Evolutionary conservation across 1,140 invertebrate genomes (phyloP).

Genomic region (Drosophila jambulina): DNA sequence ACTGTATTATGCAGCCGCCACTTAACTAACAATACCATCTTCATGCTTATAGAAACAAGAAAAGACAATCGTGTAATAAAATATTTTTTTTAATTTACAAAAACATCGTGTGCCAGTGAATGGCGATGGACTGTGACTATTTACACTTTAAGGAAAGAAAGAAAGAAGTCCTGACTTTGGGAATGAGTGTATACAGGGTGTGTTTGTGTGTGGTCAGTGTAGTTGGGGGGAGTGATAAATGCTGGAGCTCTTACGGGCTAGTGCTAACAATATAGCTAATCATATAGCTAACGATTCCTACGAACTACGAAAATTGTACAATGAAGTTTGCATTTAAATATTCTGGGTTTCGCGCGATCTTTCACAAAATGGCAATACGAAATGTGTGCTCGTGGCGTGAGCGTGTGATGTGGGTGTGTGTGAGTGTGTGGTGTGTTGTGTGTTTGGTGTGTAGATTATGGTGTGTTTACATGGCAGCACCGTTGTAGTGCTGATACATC

Average conservation of each 20-base stretch:
- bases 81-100: constrained; percentile 42
- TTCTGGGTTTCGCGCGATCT: constrained; percentile 68
- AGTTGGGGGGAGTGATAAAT: constrained; percentile 50
- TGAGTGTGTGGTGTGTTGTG: constrained; percentile 28
- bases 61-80: constrained; percentile 6
- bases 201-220: constrained; percentile 28
- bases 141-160: constrained; percentile 76
- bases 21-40: too few species aligned
- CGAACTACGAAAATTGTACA: constrained; percentile 73
- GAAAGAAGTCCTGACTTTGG: constrained; percentile 63
- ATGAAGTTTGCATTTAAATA: constrained; percentile 79
- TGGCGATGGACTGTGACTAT: constrained; percentile 62
- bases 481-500: constrained; percentile 86
- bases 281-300: constrained; percentile 56
- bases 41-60: not conserved
- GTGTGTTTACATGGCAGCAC: constrained; percentile 70
- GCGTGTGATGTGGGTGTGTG: constrained; percentile 15
- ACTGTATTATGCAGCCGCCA: too few species aligned
- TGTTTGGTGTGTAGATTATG: constrained; percentile 3
- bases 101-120: constrained; percentile 26
- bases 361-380: constrained; percentile 74
- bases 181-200: constrained; percentile 18
- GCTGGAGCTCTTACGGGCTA: constrained; percentile 69
- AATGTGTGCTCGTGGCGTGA: constrained; percentile 45
- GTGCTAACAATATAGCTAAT: constrained; percentile 57